phyloP scores from a whole-genome alignment of 2,797 vertebrate species.

The Leuciscus waleckii region DNA sequence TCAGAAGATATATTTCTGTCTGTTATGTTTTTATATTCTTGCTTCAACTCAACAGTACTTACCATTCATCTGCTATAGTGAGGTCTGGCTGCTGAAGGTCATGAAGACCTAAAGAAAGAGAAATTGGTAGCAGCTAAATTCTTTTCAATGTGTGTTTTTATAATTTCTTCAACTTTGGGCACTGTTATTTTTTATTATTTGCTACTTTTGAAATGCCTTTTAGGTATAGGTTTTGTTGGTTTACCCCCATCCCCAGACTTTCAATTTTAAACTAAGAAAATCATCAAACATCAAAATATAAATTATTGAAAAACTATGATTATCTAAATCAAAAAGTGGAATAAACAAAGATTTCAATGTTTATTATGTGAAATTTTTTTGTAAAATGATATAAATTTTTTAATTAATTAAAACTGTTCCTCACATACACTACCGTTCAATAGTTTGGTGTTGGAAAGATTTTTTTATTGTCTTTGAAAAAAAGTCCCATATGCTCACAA shows the following conservation, averaged over 20 bases:
- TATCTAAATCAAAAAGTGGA: background rate
- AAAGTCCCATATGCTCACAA: no score
- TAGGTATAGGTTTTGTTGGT: background rate
- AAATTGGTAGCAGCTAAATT: background rate
- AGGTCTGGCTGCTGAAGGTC: constrained; percentile 93
- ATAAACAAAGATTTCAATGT: background rate
- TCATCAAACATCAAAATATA: background rate
- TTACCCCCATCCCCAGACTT: background rate
- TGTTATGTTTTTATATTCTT: background rate
- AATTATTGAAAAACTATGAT: background rate
- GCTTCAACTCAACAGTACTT: constrained; percentile 53
- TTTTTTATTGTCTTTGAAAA: background rate
- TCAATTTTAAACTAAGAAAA: background rate
- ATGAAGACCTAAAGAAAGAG: constrained; percentile 82
- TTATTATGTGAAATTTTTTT: background rate
- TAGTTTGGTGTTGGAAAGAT: background rate
- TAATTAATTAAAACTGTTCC: background rate
- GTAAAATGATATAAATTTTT: background rate
- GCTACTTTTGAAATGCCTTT: background rate
- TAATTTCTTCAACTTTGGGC: background rate
- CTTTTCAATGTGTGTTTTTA: background rate
- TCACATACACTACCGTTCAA: background rate
- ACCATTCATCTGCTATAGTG: constrained; percentile 90
- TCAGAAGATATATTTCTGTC: background rate
- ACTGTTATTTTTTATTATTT: background rate